A percentile compares a stretch with the other conserved stretches of the same genome.
Evolutionary conservation across 2,888 invertebrate genomes (phyloP).

Genomic region (Acleris emargana): DNA sequence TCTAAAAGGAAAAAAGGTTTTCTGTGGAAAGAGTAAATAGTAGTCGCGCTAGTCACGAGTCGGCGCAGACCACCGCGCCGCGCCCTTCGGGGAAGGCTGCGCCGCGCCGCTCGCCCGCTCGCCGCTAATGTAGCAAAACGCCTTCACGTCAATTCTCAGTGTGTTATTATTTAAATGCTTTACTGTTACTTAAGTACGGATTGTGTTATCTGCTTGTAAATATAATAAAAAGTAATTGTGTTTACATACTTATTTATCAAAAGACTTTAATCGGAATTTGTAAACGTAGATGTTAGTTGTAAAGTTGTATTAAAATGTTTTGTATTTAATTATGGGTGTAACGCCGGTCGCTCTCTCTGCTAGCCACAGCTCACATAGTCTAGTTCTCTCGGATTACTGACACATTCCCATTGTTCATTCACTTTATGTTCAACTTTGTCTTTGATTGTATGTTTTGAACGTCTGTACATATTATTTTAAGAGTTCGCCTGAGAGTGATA

Average conservation of each 20-base stretch:
- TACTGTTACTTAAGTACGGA: conserved; percentile 74
- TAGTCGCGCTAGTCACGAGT: conserved; percentile 77
- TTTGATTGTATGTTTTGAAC: conserved; percentile 76
- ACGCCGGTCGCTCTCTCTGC: conserved; percentile 80
- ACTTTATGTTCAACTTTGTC: conserved; percentile 59
- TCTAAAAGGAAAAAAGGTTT: conserved; percentile 81
- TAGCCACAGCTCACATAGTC: conserved; percentile 69
- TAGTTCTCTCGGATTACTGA: conserved; percentile 62
- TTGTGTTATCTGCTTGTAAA: conserved; percentile 82
- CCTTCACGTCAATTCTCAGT: conserved; percentile 83
- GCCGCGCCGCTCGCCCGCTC: conserved; percentile 53
- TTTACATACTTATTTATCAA: conserved; percentile 82
- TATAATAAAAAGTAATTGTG: conserved; percentile 74
- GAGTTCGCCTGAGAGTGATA: conserved; percentile 78
- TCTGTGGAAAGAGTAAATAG: conserved; percentile 78
- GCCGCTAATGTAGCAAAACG: conserved; percentile 77
- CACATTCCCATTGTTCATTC: conserved; percentile 48
- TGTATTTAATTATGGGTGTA: conserved; percentile 81
- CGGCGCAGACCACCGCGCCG: conserved; percentile 73
- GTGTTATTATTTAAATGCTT: conserved; percentile 84
- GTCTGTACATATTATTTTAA: conserved; percentile 83
- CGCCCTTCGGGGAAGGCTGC: conserved; percentile 12
- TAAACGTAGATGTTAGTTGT: conserved; percentile 82
- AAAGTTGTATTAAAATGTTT: conserved; percentile 82
- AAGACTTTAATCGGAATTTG: conserved; percentile 75